phyloP scores from a whole-genome alignment of 1,140 invertebrate genomes.

The Potamilus streckersoni region DNA sequence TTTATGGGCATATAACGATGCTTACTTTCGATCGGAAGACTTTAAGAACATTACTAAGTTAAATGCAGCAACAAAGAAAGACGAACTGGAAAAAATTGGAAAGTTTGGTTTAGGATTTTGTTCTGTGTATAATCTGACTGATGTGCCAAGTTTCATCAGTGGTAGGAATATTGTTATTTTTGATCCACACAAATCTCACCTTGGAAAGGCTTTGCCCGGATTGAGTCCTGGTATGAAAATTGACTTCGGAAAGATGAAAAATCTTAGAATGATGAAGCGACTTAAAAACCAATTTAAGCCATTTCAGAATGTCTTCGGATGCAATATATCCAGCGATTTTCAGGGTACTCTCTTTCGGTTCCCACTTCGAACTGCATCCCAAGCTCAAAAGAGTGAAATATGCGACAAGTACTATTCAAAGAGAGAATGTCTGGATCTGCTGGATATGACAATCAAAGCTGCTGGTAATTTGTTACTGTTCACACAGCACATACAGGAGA shows the following conservation, averaged over 20 bases:
- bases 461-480: slow-evolving; percentile 58
- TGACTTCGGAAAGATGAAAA: slow-evolving; percentile 24
- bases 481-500: slow-evolving; percentile 56
- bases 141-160: slow-evolving; percentile 21
- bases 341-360: slow-evolving; percentile 59
- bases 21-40: slow-evolving; percentile 49
- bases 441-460: slow-evolving; percentile 46
- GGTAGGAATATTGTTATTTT: slow-evolving; percentile 15
- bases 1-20: slow-evolving; percentile 54
- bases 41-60: slow-evolving; percentile 52
- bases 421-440: slow-evolving; percentile 47
- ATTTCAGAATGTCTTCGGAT: slow-evolving; percentile 55
- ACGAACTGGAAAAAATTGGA: slow-evolving; percentile 25
- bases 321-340: slow-evolving; percentile 28
- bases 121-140: slow-evolving; percentile 27
- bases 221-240: slow-evolving; percentile 5
- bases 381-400: slow-evolving; percentile 56
- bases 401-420: slow-evolving; percentile 44
- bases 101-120: slow-evolving; percentile 27
- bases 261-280: slow-evolving; percentile 2
- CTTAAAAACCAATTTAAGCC: slow-evolving; percentile 28
- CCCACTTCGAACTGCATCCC: slow-evolving; percentile 50
- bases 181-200: slow-evolving; percentile 22
- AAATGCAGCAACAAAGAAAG: slow-evolving; percentile 20
- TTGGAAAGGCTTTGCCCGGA: slow-evolving; percentile 1